Base-by-base conservation (phyloP, 2,797 vertebrate genomes). In the Glyptemys insculpta region DNA sequence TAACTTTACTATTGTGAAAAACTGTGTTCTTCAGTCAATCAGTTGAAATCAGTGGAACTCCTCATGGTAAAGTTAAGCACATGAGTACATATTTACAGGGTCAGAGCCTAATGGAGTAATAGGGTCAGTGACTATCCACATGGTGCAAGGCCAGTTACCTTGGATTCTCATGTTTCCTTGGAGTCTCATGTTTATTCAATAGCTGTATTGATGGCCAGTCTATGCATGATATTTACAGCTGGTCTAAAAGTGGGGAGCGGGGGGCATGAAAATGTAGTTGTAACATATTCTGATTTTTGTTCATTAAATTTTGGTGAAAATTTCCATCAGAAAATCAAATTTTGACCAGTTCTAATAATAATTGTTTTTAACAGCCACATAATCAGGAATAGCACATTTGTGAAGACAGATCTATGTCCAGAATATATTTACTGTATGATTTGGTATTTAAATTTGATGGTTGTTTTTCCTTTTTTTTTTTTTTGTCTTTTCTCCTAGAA, bases 171-270 rank as follows among this genome's bases (percentile, higher is more conserved):
- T 65, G 34, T n/a, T 65, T 65, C 62, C 34, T 65, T 65, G 16
- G 62, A 65, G 8, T n/a, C 34, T n/a, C 18, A n/a, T 37, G 21
- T 5, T 1, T 52, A 9, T 27, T 76, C 81, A 84, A 79, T 34
- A 50, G 41, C 56, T 41, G 14, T 1, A 7, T 1, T 29, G n/a
- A 2, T 79, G 62, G 5, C 4, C 50, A 74, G 31, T 0, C 1
- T 62, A 52, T 9, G 6, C 44, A 56, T 18, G 23, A 6, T 21
- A 50, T 29, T 47, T 65, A 84, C 16, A 37, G 16, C 10, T 57
- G 29, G 37, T 44, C 37, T 57, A 56, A 82, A 82, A 82, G 27
- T 16, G 2, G 8, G 27, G 41, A 56, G 25, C 14, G 9, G n/a
- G 8, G 27, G 6, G 4, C 16, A 18, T 6, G 62, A 56, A 56